A percentile compares a stretch with the other conserved stretches of the same genome.
phyloP scores from a whole-genome alignment of 2,113 vertebrate genomes.

The Scophthalmus maximus region DNA sequence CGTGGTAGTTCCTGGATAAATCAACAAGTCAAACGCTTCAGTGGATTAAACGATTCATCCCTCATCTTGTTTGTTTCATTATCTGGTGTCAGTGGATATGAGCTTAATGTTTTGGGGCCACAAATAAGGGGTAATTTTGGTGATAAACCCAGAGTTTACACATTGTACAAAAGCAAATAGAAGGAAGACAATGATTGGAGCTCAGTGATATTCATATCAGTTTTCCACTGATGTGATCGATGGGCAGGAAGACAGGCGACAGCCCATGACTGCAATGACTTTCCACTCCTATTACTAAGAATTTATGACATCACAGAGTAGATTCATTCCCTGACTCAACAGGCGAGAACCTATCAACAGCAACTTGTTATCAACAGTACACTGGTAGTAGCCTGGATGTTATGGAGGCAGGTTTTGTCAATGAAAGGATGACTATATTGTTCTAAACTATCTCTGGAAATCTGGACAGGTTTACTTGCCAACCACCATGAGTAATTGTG shows the following conservation, averaged over 20 bases:
- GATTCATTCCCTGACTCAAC: slow-evolving; percentile 38
- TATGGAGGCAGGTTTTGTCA: not conserved
- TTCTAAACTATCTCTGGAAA: slow-evolving; percentile 22
- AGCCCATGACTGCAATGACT: slow-evolving; percentile 49
- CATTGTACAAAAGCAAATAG: slow-evolving; percentile 24
- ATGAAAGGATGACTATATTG: slow-evolving; percentile 11
- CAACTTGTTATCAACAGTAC: slow-evolving; percentile 21
- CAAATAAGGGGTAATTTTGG: not conserved
- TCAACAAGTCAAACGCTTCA: not conserved
- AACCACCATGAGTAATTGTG: not conserved
- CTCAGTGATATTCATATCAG: slow-evolving; percentile 1
- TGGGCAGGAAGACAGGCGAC: slow-evolving; percentile 7
- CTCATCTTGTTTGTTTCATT: slow-evolving; percentile 23
- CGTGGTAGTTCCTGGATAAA: slow-evolving; percentile 93
- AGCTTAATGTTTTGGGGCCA: not conserved
- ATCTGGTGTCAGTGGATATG: slow-evolving; percentile 9
- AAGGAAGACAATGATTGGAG: slow-evolving; percentile 15
- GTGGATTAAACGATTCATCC: not conserved
- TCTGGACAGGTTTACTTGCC: slow-evolving; percentile 17
- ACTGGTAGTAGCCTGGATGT: not conserved
- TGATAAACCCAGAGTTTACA: slow-evolving; percentile 33
- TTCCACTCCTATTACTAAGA: slow-evolving; percentile 58
- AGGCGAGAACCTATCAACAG: slow-evolving; percentile 10
- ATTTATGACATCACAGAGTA: slow-evolving; percentile 52
- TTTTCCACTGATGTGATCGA: slow-evolving; percentile 58